Evolutionary conservation across 2,797 vertebrate species (phyloP).

Genomic region (Gallinago solitaria): DNA sequence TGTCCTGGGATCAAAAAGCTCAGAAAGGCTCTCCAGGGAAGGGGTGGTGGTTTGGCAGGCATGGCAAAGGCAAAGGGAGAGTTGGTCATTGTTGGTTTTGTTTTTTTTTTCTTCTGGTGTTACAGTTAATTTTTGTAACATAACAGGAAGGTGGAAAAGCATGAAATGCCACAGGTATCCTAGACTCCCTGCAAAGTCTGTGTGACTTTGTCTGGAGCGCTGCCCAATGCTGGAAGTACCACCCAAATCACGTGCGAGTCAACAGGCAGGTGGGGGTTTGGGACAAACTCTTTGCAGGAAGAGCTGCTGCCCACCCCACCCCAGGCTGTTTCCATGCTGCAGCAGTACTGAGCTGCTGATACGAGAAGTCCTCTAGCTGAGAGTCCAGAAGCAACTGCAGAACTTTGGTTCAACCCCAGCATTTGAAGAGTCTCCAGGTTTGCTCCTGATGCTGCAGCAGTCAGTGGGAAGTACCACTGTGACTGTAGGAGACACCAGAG

Average conservation of each 20-base stretch:
- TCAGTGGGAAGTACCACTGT: neutral
- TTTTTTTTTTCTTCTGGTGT: neutral
- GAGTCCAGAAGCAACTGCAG: neutral
- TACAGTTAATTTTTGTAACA: neutral
- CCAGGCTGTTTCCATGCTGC: rapidly evolving
- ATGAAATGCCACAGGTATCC: neutral
- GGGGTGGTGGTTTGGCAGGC: neutral
- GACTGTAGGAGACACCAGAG: neutral
- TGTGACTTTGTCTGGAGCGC: neutral
- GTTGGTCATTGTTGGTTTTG: neutral
- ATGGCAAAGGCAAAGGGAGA: neutral
- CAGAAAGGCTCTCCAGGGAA: neutral
- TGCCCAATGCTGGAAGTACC: too few species aligned
- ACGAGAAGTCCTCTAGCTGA: neutral
- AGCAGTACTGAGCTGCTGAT: neutral
- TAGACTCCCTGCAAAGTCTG: neutral
- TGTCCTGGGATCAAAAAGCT: neutral
- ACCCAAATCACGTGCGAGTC: rapidly evolving
- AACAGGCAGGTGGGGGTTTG: neutral
- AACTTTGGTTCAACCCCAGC: neutral
- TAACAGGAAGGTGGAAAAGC: neutral
- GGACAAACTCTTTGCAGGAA: rapidly evolving
- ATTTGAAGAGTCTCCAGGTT: neutral
- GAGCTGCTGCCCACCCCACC: neutral
- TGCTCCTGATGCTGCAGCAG: neutral